Percentiles rank a stretch among this genome's conserved stretches.
These are phyloP conservation scores for Campoletis sonorensis DNA, from an alignment of 1,140 invertebrate genomes.

Conservation along the genomic window DNA sequence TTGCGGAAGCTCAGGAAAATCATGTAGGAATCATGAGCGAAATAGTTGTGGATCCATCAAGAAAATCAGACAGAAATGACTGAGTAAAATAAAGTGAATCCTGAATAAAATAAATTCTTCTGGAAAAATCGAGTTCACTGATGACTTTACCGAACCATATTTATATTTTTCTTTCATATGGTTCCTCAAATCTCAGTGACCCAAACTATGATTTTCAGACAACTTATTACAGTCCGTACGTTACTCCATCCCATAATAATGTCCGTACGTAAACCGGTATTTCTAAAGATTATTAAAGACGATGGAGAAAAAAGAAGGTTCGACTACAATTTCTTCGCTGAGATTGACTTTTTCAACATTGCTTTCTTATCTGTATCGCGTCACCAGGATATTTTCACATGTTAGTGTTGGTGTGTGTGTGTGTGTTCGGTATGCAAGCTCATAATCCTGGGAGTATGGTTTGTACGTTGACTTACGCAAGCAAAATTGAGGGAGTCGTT, in stretches of 20 bases:
- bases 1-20: too few relatives aligned
- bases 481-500: constrained; percentile 3
- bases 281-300: neutral
- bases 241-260: neutral
- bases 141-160: too few relatives aligned
- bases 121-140: too few relatives aligned
- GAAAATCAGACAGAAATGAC: too few relatives aligned
- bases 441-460: constrained; percentile 28
- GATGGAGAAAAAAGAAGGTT: neutral
- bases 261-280: neutral
- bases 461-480: constrained; percentile 13
- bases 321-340: neutral
- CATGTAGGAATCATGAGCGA: too few relatives aligned
- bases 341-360: constrained; percentile 35
- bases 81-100: too few relatives aligned
- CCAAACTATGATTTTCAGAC: neutral
- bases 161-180: too few relatives aligned
- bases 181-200: neutral
- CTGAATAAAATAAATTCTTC: too few relatives aligned
- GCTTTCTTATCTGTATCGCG: constrained; percentile 28
- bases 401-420: neutral
- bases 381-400: neutral
- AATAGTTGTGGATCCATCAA: too few relatives aligned
- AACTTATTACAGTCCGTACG: constrained; percentile 15
- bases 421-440: neutral